Conservation (phyloP, 2,113 vertebrate species). For the Microtus richardsoni region DNA sequence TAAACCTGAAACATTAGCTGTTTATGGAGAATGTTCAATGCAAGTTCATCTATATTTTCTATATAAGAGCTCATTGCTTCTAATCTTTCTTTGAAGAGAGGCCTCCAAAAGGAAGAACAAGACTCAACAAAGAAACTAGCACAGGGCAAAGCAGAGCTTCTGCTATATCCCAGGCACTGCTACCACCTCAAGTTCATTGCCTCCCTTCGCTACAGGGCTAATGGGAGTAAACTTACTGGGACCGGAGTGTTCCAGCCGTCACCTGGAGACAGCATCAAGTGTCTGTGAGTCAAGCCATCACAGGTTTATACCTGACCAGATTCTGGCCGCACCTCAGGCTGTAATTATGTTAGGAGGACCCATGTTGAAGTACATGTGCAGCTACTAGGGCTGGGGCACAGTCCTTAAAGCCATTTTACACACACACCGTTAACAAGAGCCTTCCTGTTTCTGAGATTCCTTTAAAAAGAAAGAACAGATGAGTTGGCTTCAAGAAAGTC, state of each 20-base stretch:
- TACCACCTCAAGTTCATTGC: background rate
- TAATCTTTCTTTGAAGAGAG: background rate
- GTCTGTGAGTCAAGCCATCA: background rate
- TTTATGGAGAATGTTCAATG: background rate
- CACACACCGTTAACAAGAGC: background rate
- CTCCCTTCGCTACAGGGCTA: slow-evolving; percentile 8
- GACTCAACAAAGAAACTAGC: background rate
- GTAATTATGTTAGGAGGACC: slow-evolving; percentile 60
- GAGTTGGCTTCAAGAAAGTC: background rate
- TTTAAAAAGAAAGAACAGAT: slow-evolving; percentile 41
- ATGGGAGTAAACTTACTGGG: slow-evolving; percentile 36
- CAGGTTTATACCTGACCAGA: slow-evolving; percentile 64
- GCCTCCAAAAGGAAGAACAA: background rate
- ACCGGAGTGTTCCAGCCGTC: background rate
- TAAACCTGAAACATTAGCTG: background rate
- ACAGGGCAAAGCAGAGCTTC: background rate
- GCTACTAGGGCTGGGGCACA: background rate
- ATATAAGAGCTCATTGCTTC: background rate
- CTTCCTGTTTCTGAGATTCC: slow-evolving; percentile 22
- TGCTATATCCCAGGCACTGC: background rate
- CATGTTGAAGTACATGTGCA: slow-evolving; percentile 7
- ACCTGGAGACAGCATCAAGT: slow-evolving; percentile 14
- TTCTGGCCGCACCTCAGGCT: slow-evolving; percentile 45
- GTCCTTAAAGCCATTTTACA: background rate
- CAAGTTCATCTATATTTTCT: background rate